Evolutionary conservation across 1,140 invertebrate genomes (phyloP), one percentile per base, ranked within the genome.

Genomic region (Anoplophora glabripennis): DNA sequence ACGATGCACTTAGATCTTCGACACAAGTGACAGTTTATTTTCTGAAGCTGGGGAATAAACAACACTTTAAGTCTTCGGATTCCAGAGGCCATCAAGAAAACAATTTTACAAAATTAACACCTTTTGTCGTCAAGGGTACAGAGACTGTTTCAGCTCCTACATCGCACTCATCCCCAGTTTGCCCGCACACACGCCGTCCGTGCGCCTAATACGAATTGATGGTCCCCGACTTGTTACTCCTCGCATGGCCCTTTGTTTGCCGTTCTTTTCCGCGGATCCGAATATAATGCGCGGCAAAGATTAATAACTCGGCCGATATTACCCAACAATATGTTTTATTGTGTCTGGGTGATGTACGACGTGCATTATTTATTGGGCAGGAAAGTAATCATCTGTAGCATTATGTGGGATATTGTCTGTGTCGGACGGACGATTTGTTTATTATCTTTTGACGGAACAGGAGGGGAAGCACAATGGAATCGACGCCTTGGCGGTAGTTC

Each of bases 151-250:
- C 21, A 3, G 3, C 5, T 28, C 21, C 21, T 5, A 2, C 3
- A 5, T 28, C 49, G 40, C 35, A n/a, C 49, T 37, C 40, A n/a
- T n/a, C n/a, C n/a, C n/a, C 21, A 37, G n/a, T 52, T 49, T 14
- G 12, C 28, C 28, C 49, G 18, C 36, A 21, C 49, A 17, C 47
- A 34, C 40, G 35, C 14, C 17, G 40, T 40, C 38, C 49, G 49
- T 52, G 49, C 34, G 37, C 14, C 49, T 52, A 52, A 52, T 52
- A 38, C 49, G 34, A 52, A 52, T 52, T 52, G 49, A 52, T 52
- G 36, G 49, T 36, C 40, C 18, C 7, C 21, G 40, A 52, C 49
- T 52, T 52, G 49, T 52, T 52, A 52, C 49, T 38, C 40, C 49
- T 52, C 34, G 14, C 35, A 45, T 15, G 49, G 28, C 49, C 49